Percentiles rank a stretch among this genome's conserved stretches.
These are phyloP conservation scores for Macrotus californicus DNA, from an alignment of 2,113 vertebrate genomes.

Conservation along the genomic window DNA sequence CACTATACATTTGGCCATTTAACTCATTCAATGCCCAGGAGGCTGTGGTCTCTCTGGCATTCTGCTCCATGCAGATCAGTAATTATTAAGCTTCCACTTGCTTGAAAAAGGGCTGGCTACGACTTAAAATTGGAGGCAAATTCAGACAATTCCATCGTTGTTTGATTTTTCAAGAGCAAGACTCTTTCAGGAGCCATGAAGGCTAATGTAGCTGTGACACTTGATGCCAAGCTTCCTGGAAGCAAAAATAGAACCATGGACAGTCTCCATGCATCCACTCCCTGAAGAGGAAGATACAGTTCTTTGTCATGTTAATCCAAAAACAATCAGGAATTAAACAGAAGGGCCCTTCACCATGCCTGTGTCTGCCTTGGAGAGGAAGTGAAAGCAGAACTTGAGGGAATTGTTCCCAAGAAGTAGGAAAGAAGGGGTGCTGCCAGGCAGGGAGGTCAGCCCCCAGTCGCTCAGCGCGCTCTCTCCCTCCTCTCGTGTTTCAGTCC, in stretches of 20 bases:
- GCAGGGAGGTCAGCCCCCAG: neutral
- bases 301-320: neutral
- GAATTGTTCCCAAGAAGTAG: neutral
- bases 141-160: neutral
- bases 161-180: neutral
- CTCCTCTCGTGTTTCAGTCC: neutral
- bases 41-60: neutral
- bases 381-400: neutral
- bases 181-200: neutral
- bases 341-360: neutral
- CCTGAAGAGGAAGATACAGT: neutral
- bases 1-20: fast-evolving
- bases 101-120: neutral
- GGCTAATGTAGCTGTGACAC: neutral
- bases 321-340: neutral
- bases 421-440: neutral
- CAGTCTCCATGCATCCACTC: neutral
- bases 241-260: neutral
- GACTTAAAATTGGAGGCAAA: neutral
- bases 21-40: neutral
- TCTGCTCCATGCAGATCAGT: neutral
- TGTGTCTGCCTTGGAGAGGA: neutral
- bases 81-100: neutral
- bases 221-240: neutral
- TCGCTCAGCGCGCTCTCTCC: neutral